Conservation (phyloP, 35 echinoderm and acorn worm species). For the Heliocidaris tuberculata region DNA sequence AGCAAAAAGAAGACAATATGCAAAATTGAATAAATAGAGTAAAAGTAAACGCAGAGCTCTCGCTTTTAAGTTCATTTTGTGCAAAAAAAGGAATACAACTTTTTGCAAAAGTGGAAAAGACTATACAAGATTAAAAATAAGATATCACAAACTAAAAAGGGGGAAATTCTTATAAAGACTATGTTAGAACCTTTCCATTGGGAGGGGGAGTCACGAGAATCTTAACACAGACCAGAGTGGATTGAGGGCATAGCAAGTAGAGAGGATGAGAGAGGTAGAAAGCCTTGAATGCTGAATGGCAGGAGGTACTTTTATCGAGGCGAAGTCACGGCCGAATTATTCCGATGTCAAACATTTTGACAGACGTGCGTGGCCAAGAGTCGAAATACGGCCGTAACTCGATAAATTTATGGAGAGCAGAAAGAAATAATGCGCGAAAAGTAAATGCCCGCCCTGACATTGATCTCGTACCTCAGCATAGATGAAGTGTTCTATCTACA, state of each 20-base stretch:
- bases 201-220: neutral
- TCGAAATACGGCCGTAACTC: conserved; percentile 15
- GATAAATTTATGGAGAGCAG: conserved; percentile 17
- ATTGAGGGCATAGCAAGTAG: neutral
- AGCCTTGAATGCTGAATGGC: neutral
- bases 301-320: neutral
- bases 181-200: neutral
- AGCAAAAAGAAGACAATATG: no score
- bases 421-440: neutral
- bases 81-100: no score
- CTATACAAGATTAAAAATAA: no score
- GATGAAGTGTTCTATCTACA: neutral
- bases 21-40: no score
- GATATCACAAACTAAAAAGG: neutral
- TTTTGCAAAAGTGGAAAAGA: no score
- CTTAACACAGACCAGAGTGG: neutral
- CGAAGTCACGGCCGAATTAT: conserved; percentile 29
- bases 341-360: conserved; percentile 43
- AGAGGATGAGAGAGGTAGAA: neutral
- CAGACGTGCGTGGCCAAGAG: conserved; percentile 30
- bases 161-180: neutral
- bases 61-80: no score
- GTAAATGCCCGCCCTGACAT: neutral
- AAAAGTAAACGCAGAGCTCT: no score
- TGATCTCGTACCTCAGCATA: neutral